Evolutionary conservation across 2,113 vertebrate species (phyloP), one percentile per base, ranked within the genome.

Genomic region (Anguilla rostrata): DNA sequence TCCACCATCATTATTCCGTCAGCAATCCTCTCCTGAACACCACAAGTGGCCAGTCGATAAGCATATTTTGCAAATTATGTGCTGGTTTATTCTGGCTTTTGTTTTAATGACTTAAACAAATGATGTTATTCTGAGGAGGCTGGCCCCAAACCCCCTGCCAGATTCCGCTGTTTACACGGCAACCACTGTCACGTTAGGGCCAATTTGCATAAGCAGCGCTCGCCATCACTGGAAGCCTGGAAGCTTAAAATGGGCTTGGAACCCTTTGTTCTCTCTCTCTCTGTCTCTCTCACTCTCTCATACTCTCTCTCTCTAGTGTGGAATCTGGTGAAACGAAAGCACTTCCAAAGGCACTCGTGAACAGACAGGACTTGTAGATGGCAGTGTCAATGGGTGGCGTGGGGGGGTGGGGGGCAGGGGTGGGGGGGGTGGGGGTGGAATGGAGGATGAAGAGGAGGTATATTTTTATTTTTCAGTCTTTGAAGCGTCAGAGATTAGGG

Each of bases 91-190:
- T 93, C 93, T 86, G 91, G 91, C 93, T 94, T 95, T 94, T 93
- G 94, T 94, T 87, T 95, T 94, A 95, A 95, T 94, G 94, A 95
- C 94, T 94, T 93, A 93, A 94, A 94, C 94, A 94, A 94, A 95
- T 93, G 92, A 92, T 94, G 93, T 94, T 91, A 91, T 94, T 92
- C 91, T 85, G 71, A 56, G 93, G 53, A 75, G 93, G 91, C 91
- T 86, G 91, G 92, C 91, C 92, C 92, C 89, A 91, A 91, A 90
- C 91, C 75, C 49, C 88, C 90, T 92, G 93, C 94, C 94, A 94
- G 90, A 90, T 90, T 92, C 94, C 92, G 89, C 94, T 95, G 94
- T 95, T 94, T 89, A 87, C 93, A 92, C 91, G 86, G 91, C 90
- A 95, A 93, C 92, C 91, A 91, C 93, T 93, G 92, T 93, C 91